phyloP scores from a whole-genome alignment of 2,113 vertebrate genomes.

The Mobula hypostoma region DNA sequence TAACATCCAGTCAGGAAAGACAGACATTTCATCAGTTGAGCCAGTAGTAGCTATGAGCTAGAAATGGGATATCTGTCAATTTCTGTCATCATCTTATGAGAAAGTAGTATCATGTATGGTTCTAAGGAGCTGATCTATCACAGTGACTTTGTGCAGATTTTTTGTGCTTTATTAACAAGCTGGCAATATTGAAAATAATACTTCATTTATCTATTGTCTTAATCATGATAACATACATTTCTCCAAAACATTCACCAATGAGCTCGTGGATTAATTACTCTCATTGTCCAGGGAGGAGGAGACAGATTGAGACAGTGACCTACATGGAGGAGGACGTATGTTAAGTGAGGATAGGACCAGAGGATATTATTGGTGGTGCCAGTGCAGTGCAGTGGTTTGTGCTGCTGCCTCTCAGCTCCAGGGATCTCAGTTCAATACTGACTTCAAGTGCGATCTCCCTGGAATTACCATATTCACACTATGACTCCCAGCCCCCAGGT shows the following conservation, averaged over 20 bases:
- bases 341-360: background rate
- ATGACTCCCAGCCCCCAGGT: no score
- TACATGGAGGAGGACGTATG: background rate
- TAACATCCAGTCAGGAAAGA: slow-evolving; percentile 61
- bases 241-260: background rate
- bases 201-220: background rate
- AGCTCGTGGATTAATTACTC: background rate
- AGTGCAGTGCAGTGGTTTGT: no score
- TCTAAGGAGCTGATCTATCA: background rate
- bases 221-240: background rate
- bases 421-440: no score
- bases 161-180: background rate
- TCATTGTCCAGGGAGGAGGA: background rate
- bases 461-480: no score
- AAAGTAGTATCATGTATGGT: no score
- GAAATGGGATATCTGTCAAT: slow-evolving; percentile 37
- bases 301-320: background rate
- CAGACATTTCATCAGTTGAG: slow-evolving; percentile 70
- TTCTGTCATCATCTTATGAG: background rate
- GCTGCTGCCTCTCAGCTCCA: no score
- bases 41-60: slow-evolving; percentile 65
- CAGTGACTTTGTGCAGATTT: background rate
- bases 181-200: background rate
- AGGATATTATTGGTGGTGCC: background rate
- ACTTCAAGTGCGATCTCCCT: no score